Evolutionary conservation across 2,797 vertebrate species (phyloP).

Genomic region (Pelodytes ibericus): DNA sequence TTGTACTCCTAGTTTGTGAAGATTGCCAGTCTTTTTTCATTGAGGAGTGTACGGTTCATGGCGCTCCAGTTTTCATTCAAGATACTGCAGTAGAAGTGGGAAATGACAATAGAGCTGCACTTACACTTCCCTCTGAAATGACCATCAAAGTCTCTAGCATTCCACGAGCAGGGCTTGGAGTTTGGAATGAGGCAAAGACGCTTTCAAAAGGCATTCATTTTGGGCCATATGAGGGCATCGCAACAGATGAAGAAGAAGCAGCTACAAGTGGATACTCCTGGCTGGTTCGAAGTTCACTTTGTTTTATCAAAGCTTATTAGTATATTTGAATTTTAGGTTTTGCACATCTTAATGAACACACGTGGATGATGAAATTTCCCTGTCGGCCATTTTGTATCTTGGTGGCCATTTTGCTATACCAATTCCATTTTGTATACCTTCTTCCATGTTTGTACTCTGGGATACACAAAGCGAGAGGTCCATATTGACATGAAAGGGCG

Average conservation of each 20-base stretch:
- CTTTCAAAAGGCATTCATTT: constrained; percentile 15
- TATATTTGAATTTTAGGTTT: too few relatives aligned
- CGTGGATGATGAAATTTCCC: too few relatives aligned
- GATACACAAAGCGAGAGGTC: too few relatives aligned
- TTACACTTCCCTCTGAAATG: constrained; percentile 76
- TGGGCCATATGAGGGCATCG: constrained; percentile 63
- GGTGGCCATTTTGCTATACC: too few relatives aligned
- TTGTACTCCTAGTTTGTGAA: constrained; percentile 71
- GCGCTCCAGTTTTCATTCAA: constrained; percentile 71
- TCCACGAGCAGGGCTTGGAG: constrained; percentile 74
- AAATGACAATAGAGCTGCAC: constrained; percentile 73
- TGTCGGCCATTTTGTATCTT: too few relatives aligned
- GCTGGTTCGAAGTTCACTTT: constrained; percentile 5
- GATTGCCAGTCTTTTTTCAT: constrained; percentile 72
- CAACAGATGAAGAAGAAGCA: constrained; percentile 68
- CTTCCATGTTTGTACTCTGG: too few relatives aligned
- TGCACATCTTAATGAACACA: too few relatives aligned
- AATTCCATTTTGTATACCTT: too few relatives aligned
- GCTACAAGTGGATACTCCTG: constrained; percentile 65
- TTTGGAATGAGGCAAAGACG: constrained; percentile 61
- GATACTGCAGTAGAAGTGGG: constrained; percentile 70
- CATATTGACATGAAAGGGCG: too few relatives aligned
- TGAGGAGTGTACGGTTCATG: constrained; percentile 65
- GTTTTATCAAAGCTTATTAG: too few relatives aligned
- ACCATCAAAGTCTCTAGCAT: constrained; percentile 75